phyloP scores from a whole-genome alignment of 2,888 invertebrate genomes.

The Chelonus formosanus region DNA sequence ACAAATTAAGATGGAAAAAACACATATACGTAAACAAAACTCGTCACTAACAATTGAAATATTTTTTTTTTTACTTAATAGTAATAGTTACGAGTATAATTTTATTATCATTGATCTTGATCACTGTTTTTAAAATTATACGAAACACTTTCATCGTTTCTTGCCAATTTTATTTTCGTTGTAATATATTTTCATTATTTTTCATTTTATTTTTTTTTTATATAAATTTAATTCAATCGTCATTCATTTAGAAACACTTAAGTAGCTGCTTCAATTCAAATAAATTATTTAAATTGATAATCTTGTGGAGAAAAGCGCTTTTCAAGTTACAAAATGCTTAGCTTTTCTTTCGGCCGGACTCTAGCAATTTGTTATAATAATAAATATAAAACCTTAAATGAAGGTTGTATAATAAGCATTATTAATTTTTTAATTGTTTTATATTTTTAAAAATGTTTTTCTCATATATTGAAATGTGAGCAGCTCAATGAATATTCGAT shows the following conservation, averaged over 20 bases:
- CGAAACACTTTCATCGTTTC: slow-evolving; percentile 45
- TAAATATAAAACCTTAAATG: neutral
- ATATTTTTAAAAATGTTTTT: slow-evolving; percentile 25
- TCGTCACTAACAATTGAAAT: slow-evolving; percentile 44
- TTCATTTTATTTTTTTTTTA: slow-evolving; percentile 7
- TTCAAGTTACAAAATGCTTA: slow-evolving; percentile 25
- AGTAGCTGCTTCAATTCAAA: slow-evolving; percentile 40
- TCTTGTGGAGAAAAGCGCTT: slow-evolving; percentile 25
- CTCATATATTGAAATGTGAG: no score
- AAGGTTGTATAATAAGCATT: no score
- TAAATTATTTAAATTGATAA: slow-evolving; percentile 31
- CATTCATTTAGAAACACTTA: neutral
- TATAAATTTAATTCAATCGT: no score
- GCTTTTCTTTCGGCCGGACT: slow-evolving; percentile 38
- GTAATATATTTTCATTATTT: slow-evolving; percentile 50
- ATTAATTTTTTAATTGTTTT: no score
- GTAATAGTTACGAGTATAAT: slow-evolving; percentile 23
- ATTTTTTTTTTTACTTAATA: slow-evolving; percentile 31
- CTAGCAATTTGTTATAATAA: slow-evolving; percentile 29
- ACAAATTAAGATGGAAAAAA: slow-evolving; percentile 32
- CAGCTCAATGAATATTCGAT: no score
- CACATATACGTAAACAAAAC: slow-evolving; percentile 46
- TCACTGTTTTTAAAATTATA: slow-evolving; percentile 35
- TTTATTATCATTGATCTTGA: slow-evolving; percentile 25
- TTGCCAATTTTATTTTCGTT: slow-evolving; percentile 44